These are phyloP conservation scores for Etheostoma spectabile DNA, from an alignment of 2,113 vertebrate genomes.

Conservation along the genomic window DNA sequence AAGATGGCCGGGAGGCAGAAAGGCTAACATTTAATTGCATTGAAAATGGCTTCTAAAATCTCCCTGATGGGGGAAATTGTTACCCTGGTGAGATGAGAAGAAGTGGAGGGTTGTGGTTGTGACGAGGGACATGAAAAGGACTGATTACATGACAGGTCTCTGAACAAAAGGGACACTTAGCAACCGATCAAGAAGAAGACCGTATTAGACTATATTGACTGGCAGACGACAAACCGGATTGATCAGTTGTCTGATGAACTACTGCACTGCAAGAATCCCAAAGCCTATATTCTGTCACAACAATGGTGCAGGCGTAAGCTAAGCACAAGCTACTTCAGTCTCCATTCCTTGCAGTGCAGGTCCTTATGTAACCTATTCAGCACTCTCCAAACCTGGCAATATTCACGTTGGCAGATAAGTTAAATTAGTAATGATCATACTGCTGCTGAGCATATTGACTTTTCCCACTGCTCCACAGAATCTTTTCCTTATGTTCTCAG, in stretches of 20 bases:
- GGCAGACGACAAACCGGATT: conserved; percentile 9
- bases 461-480: conserved; percentile 31
- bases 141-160: conserved; percentile 46
- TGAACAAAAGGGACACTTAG: conserved; percentile 33
- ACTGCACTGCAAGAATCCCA: background rate
- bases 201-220: conserved; percentile 29
- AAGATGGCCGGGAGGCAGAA: conserved; percentile 67
- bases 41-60: conserved; percentile 72
- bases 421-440: conserved; percentile 76
- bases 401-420: conserved; percentile 63
- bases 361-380: conserved; percentile 59
- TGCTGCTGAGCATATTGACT: conserved; percentile 62
- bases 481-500: conserved; percentile 28
- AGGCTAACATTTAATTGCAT: conserved; percentile 77
- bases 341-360: conserved; percentile 11
- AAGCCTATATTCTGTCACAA: conserved; percentile 9
- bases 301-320: background rate
- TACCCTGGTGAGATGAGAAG: conserved; percentile 43
- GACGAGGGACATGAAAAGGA: conserved; percentile 4
- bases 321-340: conserved; percentile 18
- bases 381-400: conserved; percentile 54
- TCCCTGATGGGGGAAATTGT: conserved; percentile 56
- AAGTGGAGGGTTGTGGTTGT: conserved; percentile 9
- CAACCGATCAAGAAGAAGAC: conserved; percentile 16
- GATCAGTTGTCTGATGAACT: conserved; percentile 36